Evolutionary conservation across 2,113 vertebrate species (phyloP).

Genomic region (Lynx canadensis): DNA sequence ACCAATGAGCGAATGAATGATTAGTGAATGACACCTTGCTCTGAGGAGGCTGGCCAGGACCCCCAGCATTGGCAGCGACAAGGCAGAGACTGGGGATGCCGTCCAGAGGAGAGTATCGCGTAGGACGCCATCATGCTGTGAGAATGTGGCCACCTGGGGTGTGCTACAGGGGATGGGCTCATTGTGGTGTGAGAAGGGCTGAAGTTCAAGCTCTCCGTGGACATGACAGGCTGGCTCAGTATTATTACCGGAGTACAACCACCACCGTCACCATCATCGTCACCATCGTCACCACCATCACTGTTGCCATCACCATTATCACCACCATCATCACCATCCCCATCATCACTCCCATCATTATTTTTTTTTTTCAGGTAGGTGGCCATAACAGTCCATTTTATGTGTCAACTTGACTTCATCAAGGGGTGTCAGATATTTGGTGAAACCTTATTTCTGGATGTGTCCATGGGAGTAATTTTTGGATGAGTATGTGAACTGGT

Average conservation of each 20-base stretch:
- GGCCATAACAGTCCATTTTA: too few relatives aligned
- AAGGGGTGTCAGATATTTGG: too few relatives aligned
- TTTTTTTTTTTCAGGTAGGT: too few relatives aligned
- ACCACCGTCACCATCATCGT: accelerated
- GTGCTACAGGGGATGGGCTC: accelerated
- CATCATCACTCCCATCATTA: accelerated
- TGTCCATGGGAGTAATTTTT: not conserved
- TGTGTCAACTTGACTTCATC: not conserved
- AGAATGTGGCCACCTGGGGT: accelerated
- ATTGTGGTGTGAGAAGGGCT: not conserved
- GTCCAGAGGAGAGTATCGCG: not conserved
- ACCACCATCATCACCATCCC: accelerated
- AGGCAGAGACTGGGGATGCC: accelerated
- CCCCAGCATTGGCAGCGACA: accelerated
- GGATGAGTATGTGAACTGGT: not conserved
- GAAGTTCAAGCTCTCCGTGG: not conserved
- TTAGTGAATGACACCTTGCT: not conserved
- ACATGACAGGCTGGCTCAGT: not conserved
- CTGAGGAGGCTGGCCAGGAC: not conserved
- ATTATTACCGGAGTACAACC: too few relatives aligned
- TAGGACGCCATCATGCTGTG: not conserved
- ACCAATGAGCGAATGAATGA: not conserved
- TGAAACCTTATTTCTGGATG: not conserved
- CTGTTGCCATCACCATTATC: accelerated
- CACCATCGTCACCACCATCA: accelerated